phyloP scores from a whole-genome alignment of 2,797 vertebrate genomes.

The Acropternis orthonyx region DNA sequence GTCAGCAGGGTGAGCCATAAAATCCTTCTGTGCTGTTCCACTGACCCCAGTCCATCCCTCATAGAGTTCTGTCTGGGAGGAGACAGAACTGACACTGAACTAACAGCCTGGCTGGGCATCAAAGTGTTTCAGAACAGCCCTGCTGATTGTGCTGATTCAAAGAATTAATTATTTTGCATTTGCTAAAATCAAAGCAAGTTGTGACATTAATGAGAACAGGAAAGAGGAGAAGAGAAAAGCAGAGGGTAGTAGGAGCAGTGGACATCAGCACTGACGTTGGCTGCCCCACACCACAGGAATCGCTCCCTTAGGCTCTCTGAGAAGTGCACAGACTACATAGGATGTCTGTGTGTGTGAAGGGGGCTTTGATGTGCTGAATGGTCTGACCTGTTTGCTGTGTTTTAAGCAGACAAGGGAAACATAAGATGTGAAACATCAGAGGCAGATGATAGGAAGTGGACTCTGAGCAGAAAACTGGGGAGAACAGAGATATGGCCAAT shows the following conservation, averaged over 20 bases:
- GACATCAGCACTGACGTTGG: background rate
- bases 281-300: background rate
- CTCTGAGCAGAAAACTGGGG: background rate
- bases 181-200: conserved; percentile 28
- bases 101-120: conserved; percentile 13
- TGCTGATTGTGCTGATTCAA: conserved; percentile 5
- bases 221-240: background rate
- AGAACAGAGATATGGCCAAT: background rate
- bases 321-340: background rate
- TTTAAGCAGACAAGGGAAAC: background rate
- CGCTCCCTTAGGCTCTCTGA: background rate
- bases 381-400: background rate
- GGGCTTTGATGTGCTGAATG: background rate
- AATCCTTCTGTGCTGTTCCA: background rate
- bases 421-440: background rate
- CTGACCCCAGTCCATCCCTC: background rate
- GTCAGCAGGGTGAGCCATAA: background rate
- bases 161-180: conserved; percentile 24
- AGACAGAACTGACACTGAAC: background rate
- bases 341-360: background rate
- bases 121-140: background rate
- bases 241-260: background rate
- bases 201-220: background rate
- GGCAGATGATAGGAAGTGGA: background rate
- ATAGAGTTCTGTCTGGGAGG: background rate